Evolutionary conservation across 2,797 vertebrate genomes (phyloP).

Genomic region (Myotis findleyi): DNA sequence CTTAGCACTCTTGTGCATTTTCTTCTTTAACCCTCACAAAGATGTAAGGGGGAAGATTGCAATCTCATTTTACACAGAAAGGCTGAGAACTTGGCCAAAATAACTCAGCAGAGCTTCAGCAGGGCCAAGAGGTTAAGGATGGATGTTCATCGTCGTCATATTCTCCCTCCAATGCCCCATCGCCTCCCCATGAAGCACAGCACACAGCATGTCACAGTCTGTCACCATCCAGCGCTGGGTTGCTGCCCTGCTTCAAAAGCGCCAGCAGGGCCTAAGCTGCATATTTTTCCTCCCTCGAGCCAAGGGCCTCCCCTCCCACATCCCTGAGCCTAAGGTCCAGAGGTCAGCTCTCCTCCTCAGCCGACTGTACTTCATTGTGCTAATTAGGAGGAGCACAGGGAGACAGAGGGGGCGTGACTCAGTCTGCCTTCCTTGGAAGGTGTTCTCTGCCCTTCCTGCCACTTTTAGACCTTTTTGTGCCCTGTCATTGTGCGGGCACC

Average conservation of each 20-base stretch:
- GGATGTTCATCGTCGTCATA: rapidly evolving
- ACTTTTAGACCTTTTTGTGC: not conserved
- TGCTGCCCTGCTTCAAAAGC: not conserved
- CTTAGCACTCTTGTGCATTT: not conserved
- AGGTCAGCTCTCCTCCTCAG: not conserved
- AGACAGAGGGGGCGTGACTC: not conserved
- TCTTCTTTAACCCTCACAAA: not conserved
- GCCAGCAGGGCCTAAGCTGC: not conserved
- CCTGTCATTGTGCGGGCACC: rapidly evolving
- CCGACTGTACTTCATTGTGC: not conserved
- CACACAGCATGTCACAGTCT: rapidly evolving
- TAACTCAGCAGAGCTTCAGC: rapidly evolving
- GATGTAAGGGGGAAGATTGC: not conserved
- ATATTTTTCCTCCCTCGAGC: not conserved
- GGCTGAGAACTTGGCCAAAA: not conserved
- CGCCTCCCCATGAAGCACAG: not conserved
- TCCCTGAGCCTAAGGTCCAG: not conserved
- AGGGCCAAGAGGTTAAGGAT: not conserved
- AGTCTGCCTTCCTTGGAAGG: not conserved
- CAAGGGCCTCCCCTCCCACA: not conserved
- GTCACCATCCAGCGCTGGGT: not conserved
- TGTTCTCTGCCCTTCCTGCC: not conserved
- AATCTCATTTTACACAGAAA: not conserved
- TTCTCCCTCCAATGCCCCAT: not conserved
- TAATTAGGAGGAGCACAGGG: not conserved